phyloP scores from a whole-genome alignment of 2,113 vertebrate genomes.

The Cinclus mexicanus region DNA sequence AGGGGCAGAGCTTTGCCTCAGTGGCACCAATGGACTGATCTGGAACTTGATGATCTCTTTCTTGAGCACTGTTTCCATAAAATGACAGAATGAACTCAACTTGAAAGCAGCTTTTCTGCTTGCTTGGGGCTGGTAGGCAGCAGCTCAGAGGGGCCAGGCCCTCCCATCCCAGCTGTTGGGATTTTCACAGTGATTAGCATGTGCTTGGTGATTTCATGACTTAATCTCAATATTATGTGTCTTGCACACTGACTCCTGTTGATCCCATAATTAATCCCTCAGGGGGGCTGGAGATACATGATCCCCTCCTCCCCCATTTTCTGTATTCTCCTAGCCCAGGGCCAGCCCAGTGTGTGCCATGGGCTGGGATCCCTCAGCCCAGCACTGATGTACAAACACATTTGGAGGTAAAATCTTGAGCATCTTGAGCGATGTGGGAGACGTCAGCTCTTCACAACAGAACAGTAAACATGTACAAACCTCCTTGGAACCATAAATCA shows the following conservation, averaged over 20 bases:
- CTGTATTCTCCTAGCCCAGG: background rate
- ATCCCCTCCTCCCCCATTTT: background rate
- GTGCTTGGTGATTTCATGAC: background rate
- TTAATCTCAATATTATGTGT: background rate
- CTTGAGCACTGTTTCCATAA: background rate
- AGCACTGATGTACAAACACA: fast-evolving
- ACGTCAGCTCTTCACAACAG: background rate
- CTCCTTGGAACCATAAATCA: background rate
- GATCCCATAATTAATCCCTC: background rate
- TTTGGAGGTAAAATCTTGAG: background rate
- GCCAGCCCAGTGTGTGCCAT: fast-evolving
- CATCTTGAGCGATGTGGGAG: background rate
- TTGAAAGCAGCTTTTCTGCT: background rate
- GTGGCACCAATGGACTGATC: background rate
- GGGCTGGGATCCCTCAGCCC: background rate
- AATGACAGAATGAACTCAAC: background rate
- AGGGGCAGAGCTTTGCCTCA: background rate
- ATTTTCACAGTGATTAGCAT: background rate
- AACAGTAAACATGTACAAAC: background rate
- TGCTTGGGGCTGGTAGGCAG: background rate
- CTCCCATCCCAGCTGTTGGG: background rate
- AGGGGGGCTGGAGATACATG: fast-evolving
- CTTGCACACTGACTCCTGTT: background rate
- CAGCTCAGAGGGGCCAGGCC: fast-evolving
- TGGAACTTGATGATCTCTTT: fast-evolving